Conservation (phyloP, 2,797 vertebrate genomes). For the Halcyon chelicuti region DNA sequence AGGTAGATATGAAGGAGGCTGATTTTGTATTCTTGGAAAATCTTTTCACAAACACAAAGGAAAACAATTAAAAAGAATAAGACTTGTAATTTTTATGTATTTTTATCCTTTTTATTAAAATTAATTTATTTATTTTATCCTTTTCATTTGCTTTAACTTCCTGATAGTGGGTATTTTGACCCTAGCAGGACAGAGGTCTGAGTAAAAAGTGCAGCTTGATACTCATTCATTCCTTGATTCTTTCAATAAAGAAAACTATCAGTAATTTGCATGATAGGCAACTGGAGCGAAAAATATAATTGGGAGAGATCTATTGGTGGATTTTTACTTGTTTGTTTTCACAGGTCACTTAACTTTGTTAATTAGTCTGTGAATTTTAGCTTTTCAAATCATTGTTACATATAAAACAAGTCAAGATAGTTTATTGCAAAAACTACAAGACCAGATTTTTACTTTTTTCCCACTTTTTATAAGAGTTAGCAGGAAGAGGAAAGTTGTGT, state of each 20-base stretch:
- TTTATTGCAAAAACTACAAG: neutral
- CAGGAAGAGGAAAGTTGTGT: neutral
- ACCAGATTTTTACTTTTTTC: neutral
- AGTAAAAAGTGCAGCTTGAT: neutral
- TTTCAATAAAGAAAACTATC: neutral
- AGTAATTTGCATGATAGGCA: neutral
- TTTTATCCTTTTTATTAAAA: neutral
- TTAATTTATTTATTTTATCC: neutral
- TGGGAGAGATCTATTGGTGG: neutral
- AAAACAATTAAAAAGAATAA: neutral
- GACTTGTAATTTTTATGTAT: neutral
- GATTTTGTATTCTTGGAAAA: neutral
- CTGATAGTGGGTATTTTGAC: neutral
- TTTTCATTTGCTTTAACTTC: neutral
- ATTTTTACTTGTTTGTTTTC: neutral
- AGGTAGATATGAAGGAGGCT: neutral
- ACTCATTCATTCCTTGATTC: neutral
- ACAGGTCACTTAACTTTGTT: neutral
- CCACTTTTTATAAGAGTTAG: neutral
- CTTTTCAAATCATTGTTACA: neutral
- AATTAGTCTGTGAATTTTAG: neutral
- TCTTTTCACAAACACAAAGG: neutral
- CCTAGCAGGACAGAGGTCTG: neutral
- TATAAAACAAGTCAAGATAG: neutral
- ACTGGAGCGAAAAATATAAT: neutral